A percentile compares a stretch with the other conserved stretches of the same genome.
Evolutionary conservation across 2,888 invertebrate species (phyloP).

Genomic region (Morpho deidamia): DNA sequence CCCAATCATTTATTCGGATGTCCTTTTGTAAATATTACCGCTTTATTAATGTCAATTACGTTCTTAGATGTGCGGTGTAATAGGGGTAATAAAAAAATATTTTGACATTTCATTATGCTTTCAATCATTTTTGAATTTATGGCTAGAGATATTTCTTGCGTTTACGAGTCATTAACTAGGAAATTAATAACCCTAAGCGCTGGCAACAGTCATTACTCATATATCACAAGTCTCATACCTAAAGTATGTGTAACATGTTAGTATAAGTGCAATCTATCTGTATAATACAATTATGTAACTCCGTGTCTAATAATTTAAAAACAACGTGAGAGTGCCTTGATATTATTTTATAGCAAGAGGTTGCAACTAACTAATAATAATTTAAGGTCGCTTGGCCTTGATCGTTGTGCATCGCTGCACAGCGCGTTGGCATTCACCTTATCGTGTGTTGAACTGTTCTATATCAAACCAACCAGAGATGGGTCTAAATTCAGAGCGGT

Average conservation of each 20-base stretch:
- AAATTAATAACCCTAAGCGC: conserved; percentile 10
- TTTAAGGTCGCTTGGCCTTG: conserved; percentile 53
- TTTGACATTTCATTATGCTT: conserved; percentile 22
- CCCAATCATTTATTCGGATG: conserved; percentile 21
- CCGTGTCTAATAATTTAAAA: background rate
- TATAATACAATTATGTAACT: background rate
- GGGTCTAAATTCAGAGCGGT: conserved; percentile 36
- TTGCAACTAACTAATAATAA: conserved; percentile 12
- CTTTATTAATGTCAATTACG: conserved; percentile 26
- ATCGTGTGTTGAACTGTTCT: conserved; percentile 74
- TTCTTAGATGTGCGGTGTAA: conserved; percentile 18
- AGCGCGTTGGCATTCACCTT: conserved; percentile 58
- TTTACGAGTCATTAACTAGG: conserved; percentile 11
- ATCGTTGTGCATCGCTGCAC: conserved; percentile 48
- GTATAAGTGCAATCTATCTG: background rate
- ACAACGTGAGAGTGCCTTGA: background rate
- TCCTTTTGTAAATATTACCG: conserved; percentile 26
- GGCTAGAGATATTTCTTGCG: conserved; percentile 16
- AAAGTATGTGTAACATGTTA: conserved; percentile 1
- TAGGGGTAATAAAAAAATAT: conserved; percentile 22
- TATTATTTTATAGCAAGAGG: background rate
- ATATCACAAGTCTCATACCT: background rate
- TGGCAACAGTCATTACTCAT: conserved; percentile 8
- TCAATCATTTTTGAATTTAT: conserved; percentile 10
- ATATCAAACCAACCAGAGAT: conserved; percentile 42